Base-by-base conservation (phyloP, 1,140 invertebrate species). In the Solenopsis fugax region DNA sequence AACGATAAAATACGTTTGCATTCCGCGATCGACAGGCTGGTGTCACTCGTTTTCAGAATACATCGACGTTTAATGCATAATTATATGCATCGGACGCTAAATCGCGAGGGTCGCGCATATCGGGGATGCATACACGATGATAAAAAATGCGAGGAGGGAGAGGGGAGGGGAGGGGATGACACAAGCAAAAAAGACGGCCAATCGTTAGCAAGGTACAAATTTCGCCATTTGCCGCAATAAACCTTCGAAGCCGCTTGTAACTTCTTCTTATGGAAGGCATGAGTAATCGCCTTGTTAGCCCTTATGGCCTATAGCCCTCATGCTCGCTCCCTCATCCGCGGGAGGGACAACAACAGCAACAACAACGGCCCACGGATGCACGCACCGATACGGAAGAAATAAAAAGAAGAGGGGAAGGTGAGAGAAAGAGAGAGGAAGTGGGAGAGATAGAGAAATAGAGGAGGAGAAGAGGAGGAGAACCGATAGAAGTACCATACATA, bases 281-380 rank as follows among this genome's bases (percentile, higher is more conserved):
- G 94, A 95, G 94, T 95, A 95, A 95, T 95, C 94, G 93, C 91
- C 95, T 95, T 95, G 95, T 95, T 95, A 95, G 94, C 93, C 93
- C 94, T 94, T 94, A 93, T 94, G 94, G 94, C 92, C 93, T 92
- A 95, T 94, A 93, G 92, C 88, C 90, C 88, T 94, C 91, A 92
- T 94, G 93, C 92, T 93, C 91, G 89, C 92, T 92, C 87, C 89
- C 87, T 77, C 77, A 88, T 88, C 90, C 76, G 69, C 73, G 77
- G 73, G 80, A 90, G 85, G 85, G 69, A 87, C 86, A 75, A 89
- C 89, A 60, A 75, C 89, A 71, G 52, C 88, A 69, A 62, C 89
- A 89, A 89, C 90, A 91, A 90, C 89, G 56, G 56, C 41, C 69
- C 48, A 90, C 81, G 77, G 64, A 91, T 88, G 89, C 86, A 88